Percentiles rank a stretch among this genome's conserved stretches.
Evolutionary conservation across 2,888 invertebrate species (phyloP).

Genomic region (Epistrophe grossulariae): DNA sequence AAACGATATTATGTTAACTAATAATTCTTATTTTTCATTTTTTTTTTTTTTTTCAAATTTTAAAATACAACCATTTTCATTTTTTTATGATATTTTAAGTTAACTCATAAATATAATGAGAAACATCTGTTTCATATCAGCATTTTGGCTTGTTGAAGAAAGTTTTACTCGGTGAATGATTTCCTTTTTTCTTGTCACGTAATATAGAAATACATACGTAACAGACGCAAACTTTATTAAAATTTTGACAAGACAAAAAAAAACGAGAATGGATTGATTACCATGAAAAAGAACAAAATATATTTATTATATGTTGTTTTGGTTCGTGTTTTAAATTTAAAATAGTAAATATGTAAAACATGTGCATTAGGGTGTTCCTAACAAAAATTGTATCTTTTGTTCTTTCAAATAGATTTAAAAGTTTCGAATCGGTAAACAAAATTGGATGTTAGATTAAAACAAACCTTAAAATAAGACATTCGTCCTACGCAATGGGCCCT

Average conservation of each 20-base stretch:
- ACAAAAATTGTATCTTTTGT: no score
- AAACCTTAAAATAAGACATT: no score
- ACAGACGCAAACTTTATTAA: constrained; percentile 11
- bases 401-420: no score
- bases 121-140: constrained; percentile 6
- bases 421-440: no score
- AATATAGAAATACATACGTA: constrained; percentile 13
- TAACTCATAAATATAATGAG: not conserved
- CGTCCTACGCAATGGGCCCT: no score
- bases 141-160: not conserved
- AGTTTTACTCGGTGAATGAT: not conserved
- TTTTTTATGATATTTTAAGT: not conserved
- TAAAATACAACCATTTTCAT: no score
- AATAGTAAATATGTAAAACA: not conserved
- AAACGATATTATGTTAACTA: not conserved
- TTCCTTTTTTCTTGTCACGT: constrained; percentile 16
- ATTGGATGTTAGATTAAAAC: no score
- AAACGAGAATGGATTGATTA: constrained; percentile 16
- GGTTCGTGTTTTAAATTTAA: not conserved
- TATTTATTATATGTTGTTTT: not conserved
- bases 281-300: not conserved
- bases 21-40: not conserved
- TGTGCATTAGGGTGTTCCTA: no score
- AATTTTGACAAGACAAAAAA: constrained; percentile 7
- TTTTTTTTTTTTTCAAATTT: no score